Percentiles rank a stretch among this genome's conserved stretches.
Conservation (phyloP, 2,797 vertebrate species). For the Helicolenus hilgendorfi region DNA sequence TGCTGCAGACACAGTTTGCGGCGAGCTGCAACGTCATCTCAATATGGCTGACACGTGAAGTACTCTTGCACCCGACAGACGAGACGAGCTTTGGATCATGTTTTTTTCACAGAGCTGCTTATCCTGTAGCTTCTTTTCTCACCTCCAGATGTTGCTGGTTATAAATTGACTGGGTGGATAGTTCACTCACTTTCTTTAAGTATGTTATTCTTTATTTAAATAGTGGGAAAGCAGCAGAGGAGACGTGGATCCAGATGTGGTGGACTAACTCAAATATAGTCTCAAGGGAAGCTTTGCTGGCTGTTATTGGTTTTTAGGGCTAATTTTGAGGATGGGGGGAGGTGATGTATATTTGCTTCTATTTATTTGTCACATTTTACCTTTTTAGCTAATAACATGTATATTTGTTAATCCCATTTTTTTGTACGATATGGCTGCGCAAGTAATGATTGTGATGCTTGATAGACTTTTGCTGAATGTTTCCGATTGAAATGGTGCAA, state of each 20-base stretch:
- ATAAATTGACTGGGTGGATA: slow-evolving; percentile 32
- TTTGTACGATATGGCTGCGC: slow-evolving; percentile 67
- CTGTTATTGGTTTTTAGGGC: slow-evolving; percentile 64
- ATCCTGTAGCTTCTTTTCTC: slow-evolving; percentile 33
- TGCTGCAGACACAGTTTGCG: slow-evolving; percentile 62
- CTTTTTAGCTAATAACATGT: slow-evolving; percentile 75
- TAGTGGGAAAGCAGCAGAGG: slow-evolving; percentile 28
- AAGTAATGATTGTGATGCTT: slow-evolving; percentile 71
- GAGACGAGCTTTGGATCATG: slow-evolving; percentile 41
- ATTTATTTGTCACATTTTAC: slow-evolving; percentile 87
- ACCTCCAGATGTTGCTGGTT: slow-evolving; percentile 43
- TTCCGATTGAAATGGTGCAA: slow-evolving; percentile 45
- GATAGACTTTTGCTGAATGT: slow-evolving; percentile 65
- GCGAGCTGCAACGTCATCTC: slow-evolving; percentile 62
- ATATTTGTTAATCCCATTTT: slow-evolving; percentile 72
- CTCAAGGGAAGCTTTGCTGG: slow-evolving; percentile 46
- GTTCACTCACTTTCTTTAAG: not conserved
- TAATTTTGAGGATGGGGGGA: slow-evolving; percentile 49
- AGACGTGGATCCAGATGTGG: slow-evolving; percentile 21
- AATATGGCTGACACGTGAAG: slow-evolving; percentile 59
- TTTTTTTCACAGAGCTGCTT: slow-evolving; percentile 66
- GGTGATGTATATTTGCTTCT: slow-evolving; percentile 79
- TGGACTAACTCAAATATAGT: slow-evolving; percentile 24
- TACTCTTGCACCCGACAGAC: slow-evolving; percentile 44
- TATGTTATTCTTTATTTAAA: slow-evolving; percentile 45